Evolutionary conservation across 2,888 invertebrate genomes (phyloP).

Genomic region (Scaptodrosophila latifasciaeformis): DNA sequence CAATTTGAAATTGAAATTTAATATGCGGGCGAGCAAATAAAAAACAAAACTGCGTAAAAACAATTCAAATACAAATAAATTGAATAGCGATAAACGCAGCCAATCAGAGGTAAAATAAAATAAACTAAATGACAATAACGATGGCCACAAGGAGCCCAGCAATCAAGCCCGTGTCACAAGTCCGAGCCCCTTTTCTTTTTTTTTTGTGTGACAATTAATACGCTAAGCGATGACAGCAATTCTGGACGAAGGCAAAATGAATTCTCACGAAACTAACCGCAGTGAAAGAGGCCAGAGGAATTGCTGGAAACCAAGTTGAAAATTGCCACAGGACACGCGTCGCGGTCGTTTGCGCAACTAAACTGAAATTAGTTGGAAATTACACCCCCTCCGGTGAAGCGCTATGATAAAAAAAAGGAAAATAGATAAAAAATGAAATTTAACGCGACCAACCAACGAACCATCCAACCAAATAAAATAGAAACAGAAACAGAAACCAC

Average conservation of each 20-base stretch:
- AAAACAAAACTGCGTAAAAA: slow-evolving; percentile 23
- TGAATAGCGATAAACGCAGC: slow-evolving; percentile 59
- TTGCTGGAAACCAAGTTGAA: slow-evolving; percentile 37
- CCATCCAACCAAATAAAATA: slow-evolving; percentile 1
- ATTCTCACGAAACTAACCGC: slow-evolving; percentile 39
- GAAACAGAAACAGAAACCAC: slow-evolving; percentile 34
- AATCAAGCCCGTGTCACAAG: slow-evolving; percentile 38
- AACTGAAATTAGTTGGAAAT: slow-evolving; percentile 65
- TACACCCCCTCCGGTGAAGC: slow-evolving; percentile 26
- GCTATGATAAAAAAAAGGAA: slow-evolving; percentile 31
- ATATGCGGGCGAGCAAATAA: slow-evolving; percentile 53
- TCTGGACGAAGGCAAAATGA: slow-evolving; percentile 24
- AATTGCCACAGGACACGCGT: slow-evolving; percentile 70
- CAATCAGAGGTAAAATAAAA: slow-evolving; percentile 50
- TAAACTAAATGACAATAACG: slow-evolving; percentile 18
- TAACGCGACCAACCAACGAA: slow-evolving; percentile 29
- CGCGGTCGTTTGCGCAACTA: slow-evolving; percentile 60
- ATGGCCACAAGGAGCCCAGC: too few relatives aligned
- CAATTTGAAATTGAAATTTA: slow-evolving; percentile 67
- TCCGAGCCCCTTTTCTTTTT: too few relatives aligned
- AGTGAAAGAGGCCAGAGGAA: slow-evolving; percentile 15
- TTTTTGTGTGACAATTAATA: slow-evolving; percentile 70
- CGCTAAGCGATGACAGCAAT: slow-evolving; percentile 56
- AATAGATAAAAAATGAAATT: slow-evolving; percentile 56
- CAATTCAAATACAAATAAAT: slow-evolving; percentile 58